phyloP scores from a whole-genome alignment of 2,888 invertebrate species.

The Eueremaeus valkanovi region DNA sequence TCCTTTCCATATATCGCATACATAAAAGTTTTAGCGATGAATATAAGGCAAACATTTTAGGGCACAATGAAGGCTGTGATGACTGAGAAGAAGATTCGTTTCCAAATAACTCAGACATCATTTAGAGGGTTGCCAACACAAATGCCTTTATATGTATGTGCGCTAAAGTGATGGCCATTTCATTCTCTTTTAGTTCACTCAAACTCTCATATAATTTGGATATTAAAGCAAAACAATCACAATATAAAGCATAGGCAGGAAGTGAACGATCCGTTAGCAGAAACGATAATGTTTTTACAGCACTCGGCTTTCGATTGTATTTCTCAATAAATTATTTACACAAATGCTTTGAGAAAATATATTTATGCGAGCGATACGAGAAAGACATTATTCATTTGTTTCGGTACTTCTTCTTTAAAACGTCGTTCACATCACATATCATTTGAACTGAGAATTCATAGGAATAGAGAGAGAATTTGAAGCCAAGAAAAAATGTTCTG shows the following conservation, averaged over 20 bases:
- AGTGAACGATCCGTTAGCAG: neutral
- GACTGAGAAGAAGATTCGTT: neutral
- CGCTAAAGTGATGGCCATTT: conserved; percentile 26
- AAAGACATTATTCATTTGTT: conserved; percentile 28
- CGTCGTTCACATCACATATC: conserved; percentile 17
- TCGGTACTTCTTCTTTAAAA: neutral
- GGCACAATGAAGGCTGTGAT: neutral
- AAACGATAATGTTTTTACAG: conserved; percentile 27
- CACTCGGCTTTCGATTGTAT: conserved; percentile 6
- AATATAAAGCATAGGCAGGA: neutral
- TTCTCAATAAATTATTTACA: conserved; percentile 25
- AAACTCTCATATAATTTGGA: conserved; percentile 18
- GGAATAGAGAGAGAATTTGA: neutral
- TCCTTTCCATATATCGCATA: neutral
- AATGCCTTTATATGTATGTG: neutral
- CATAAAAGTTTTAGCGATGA: conserved; percentile 18
- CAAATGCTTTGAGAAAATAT: conserved; percentile 8
- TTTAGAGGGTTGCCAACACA: neutral
- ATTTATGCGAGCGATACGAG: conserved; percentile 6
- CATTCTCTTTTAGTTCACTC: conserved; percentile 11
- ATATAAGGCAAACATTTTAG: conserved; percentile 29
- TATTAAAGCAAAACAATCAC: neutral
- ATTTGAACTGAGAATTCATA: neutral
- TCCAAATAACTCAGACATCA: conserved; percentile 20
- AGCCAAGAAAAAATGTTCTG: neutral